Evolutionary conservation across 2,797 vertebrate genomes (phyloP).

Genomic region (Esox masquinongy): DNA sequence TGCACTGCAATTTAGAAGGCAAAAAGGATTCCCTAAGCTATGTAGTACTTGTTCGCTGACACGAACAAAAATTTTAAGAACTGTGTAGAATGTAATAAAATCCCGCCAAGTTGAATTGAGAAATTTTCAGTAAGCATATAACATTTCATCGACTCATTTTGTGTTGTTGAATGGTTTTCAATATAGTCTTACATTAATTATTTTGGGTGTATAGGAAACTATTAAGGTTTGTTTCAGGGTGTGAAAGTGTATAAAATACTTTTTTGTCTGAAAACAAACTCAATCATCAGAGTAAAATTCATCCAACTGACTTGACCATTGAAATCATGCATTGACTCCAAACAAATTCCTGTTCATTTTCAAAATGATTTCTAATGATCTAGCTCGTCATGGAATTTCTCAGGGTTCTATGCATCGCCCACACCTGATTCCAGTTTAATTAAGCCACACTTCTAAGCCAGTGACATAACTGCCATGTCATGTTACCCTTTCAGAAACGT

Average conservation of each 20-base stretch:
- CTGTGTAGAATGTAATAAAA: too few species aligned
- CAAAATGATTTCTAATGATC: conserved; percentile 60
- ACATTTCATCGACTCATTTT: too few species aligned
- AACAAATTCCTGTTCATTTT: conserved; percentile 54
- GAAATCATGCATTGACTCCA: conserved; percentile 26
- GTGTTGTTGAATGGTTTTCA: too few species aligned
- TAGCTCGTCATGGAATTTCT: conserved; percentile 57
- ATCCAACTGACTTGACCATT: conserved; percentile 19
- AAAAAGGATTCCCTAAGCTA: too few species aligned
- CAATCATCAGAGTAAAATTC: not conserved
- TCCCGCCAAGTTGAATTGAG: too few species aligned
- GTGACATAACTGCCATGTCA: conserved; percentile 4
- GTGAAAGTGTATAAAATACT: not conserved
- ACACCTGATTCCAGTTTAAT: conserved; percentile 40
- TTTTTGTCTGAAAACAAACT: not conserved
- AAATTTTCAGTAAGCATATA: too few species aligned
- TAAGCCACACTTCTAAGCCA: not conserved
- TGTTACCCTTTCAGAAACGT: conserved; percentile 7
- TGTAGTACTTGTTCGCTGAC: too few species aligned
- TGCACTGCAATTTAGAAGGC: too few species aligned
- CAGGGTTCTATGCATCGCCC: conserved; percentile 42
- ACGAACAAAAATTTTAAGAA: too few species aligned
- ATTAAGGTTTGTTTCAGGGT: not conserved
- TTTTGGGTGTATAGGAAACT: too few species aligned
- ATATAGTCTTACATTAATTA: too few species aligned